Base-by-base conservation (phyloP, 2,797 vertebrate genomes). In the Coreius guichenoti region DNA sequence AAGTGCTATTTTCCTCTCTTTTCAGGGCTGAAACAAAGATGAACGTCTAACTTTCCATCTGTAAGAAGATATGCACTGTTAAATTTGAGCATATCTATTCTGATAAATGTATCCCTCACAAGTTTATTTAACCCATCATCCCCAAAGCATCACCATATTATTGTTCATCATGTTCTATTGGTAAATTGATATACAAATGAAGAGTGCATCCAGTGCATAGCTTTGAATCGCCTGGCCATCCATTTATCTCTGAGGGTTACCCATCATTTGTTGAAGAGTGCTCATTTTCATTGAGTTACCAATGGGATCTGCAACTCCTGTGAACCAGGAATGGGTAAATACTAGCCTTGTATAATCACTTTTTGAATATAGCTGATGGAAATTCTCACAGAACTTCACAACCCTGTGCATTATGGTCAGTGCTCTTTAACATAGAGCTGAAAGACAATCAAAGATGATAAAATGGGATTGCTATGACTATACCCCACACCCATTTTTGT, bases 1-100 rank as follows among this genome's bases (percentile, higher is more conserved):
- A 43, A 56, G 31, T 78, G 33, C 13, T 2, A 29, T 78, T 63
- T 78, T 78, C 56, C 16, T 76, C 23, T 23, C 78, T 65, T 81
- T 77, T 82, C 69, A 89, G 88, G 86, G 86, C 74, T 89, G 86
- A 87, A 70, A 79, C 61, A 29, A 14, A 61, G 4, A 13, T 19
- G 49, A 58, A 58, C 13, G 1, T 72, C 56, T 16, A 16, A 3
- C 61, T 33, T 84, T 45, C 58, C 63, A 26, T 33, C 68, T 51
- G 36, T 51, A 76, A 78, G 45, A 51, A 81, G 47, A 70, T 7
- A 29, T 29, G 51, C 72, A 70, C 33, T 36, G 72, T 77, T 29
- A 83, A 3, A 16, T 76, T 76, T 56, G 69, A 76, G 7, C 63
- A 77, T 8, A 31, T 65, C 61, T 67, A 39, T 79, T 76, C 33